Base-by-base conservation (phyloP, 2,113 vertebrate genomes). In the Calypte anna region DNA sequence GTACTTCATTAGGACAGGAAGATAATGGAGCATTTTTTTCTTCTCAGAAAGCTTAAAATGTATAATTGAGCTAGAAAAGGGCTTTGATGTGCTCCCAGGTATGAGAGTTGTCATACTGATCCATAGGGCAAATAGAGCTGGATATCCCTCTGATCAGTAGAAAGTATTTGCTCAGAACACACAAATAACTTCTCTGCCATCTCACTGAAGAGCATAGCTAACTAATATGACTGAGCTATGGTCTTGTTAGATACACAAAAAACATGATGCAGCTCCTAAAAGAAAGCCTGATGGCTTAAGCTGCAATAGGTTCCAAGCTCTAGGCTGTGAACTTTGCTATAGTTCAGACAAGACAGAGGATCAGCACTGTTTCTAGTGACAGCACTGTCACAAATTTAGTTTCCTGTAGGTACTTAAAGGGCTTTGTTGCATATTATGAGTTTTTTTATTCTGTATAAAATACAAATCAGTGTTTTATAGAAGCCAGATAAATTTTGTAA, bases 91-190 rank as follows among this genome's bases (percentile, higher is more conserved):
- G 6, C 18, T 66, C 28, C 10, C 50, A 54, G 14, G 23, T n/a
- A 0, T 4, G 28, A 7, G 43, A 76, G 12, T 0, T 77, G 44
- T 57, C 43, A 9, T 10, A 2, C 3, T 13, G 24, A 33, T 53
- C 64, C 27, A 14, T 2, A 28, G 23, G 59, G 51, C n/a, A 62
- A 50, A 62, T 13, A 25, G 28, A 58, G 1, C 16, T 21, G 27
- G 51, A 30, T n/a, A 40, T 78, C 36, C 4, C 1, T 31, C 18
- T 70, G n/a, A 13, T 16, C 44, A 55, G 28, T 12, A 59, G 13
- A 17, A 10, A 38, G 6, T 14, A 33, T 21, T 78, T 69, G 16
- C 31, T 80, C 20, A 55, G 54, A 63, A 64, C 18, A 76, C 16
- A 63, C 43, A 72, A 50, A n/a, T 5, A 2, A 2, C 15, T 51